Conservation (phyloP, 2,888 invertebrate genomes). For the Helleia helle region DNA sequence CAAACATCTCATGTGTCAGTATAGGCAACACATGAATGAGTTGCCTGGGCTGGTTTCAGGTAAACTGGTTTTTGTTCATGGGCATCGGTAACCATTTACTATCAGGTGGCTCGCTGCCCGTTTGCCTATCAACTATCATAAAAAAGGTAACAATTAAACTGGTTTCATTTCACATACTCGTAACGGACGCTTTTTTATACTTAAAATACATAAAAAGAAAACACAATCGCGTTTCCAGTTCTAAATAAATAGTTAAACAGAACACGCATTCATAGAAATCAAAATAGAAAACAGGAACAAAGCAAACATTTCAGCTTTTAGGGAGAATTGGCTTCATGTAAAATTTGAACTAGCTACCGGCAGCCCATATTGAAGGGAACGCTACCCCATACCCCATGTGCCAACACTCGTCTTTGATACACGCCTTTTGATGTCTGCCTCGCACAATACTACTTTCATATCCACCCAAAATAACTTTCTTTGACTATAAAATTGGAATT, state of each 20-base stretch:
- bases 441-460: conserved; percentile 56
- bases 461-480: conserved; percentile 46
- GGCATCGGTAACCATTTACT: too few species aligned
- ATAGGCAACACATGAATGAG: too few species aligned
- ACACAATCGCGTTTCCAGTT: neutral
- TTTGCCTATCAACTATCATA: too few species aligned
- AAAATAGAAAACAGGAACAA: conserved; percentile 12
- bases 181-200: neutral
- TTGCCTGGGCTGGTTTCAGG: too few species aligned
- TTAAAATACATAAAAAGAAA: neutral
- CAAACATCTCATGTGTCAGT: too few species aligned
- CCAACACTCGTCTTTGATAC: conserved; percentile 56
- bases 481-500: conserved; percentile 39
- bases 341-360: conserved; percentile 48
- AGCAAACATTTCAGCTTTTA: conserved; percentile 17
- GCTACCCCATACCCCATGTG: conserved; percentile 41
- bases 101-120: too few species aligned
- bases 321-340: conserved; percentile 25
- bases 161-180: too few species aligned
- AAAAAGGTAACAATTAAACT: too few species aligned
- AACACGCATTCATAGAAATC: neutral
- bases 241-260: neutral
- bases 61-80: too few species aligned
- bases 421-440: conserved; percentile 63
- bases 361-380: conserved; percentile 45